These are phyloP conservation scores for Brotula barbata DNA, from an alignment of 2,797 vertebrate genomes.

Conservation along the genomic window DNA sequence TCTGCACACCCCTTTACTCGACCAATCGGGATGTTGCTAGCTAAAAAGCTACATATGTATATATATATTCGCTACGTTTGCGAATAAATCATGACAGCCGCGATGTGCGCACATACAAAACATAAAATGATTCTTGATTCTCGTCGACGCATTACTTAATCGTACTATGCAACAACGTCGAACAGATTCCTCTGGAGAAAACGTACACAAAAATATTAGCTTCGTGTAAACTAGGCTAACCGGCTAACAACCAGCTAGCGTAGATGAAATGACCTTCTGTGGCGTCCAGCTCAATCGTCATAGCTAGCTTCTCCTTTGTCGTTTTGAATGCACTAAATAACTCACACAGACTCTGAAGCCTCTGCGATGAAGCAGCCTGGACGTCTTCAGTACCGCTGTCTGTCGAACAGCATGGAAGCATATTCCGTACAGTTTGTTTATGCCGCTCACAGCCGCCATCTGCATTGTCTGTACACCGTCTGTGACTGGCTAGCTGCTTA, in stretches of 20 bases:
- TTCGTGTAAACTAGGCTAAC: conserved; percentile 9
- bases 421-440: conserved; percentile 67
- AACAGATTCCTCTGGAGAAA: not conserved
- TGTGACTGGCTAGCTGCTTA: not conserved
- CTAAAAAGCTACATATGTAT: not conserved
- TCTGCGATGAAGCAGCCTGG: conserved; percentile 63
- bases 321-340: not conserved
- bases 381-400: conserved; percentile 49
- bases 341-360: conserved; percentile 74
- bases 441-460: conserved; percentile 51
- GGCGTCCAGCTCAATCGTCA: not conserved
- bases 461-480: not conserved
- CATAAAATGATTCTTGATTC: too few species aligned
- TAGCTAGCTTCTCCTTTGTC: not conserved
- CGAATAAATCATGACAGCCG: too few species aligned
- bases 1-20: conserved; percentile 54
- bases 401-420: conserved; percentile 65
- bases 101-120: too few species aligned
- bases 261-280: not conserved
- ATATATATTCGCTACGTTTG: too few species aligned
- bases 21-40: conserved; percentile 59
- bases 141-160: too few species aligned
- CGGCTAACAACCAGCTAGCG: conserved; percentile 23
- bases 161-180: rapidly evolving
- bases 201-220: rapidly evolving